A percentile compares a stretch with the other conserved stretches of the same genome.
Evolutionary conservation across 2,113 vertebrate genomes (phyloP).

Genomic region (Heptranchias perlo): DNA sequence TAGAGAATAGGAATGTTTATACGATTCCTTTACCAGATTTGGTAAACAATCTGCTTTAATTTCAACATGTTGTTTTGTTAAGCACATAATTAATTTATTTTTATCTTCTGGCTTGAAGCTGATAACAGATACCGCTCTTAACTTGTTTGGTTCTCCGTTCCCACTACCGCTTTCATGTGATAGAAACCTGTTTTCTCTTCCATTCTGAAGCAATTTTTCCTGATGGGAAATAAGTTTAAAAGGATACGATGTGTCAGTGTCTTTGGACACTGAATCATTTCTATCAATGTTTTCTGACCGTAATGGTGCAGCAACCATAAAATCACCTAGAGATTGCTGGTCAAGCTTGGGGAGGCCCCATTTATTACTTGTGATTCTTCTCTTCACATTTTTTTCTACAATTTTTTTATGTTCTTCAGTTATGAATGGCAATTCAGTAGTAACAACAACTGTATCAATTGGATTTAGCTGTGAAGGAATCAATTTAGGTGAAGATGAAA

Average conservation of each 20-base stretch:
- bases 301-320: background rate
- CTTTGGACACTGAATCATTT: background rate
- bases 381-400: conserved; percentile 10
- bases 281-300: background rate
- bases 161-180: background rate
- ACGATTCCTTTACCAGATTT: background rate
- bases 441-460: background rate
- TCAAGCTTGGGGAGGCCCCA: background rate
- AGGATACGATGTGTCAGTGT: background rate
- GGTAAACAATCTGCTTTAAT: background rate
- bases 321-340: background rate
- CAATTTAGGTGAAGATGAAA: background rate
- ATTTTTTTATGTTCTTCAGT: background rate
- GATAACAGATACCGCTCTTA: background rate
- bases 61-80: background rate
- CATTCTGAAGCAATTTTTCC: background rate
- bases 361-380: background rate
- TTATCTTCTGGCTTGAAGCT: background rate
- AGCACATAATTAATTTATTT: background rate
- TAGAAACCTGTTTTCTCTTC: background rate
- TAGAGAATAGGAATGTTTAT: background rate
- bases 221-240: background rate
- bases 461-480: background rate
- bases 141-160: background rate
- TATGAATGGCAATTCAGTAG: conserved; percentile 5